phyloP scores from a whole-genome alignment of 2,888 invertebrate species.

The Drosophila stalkeri region DNA sequence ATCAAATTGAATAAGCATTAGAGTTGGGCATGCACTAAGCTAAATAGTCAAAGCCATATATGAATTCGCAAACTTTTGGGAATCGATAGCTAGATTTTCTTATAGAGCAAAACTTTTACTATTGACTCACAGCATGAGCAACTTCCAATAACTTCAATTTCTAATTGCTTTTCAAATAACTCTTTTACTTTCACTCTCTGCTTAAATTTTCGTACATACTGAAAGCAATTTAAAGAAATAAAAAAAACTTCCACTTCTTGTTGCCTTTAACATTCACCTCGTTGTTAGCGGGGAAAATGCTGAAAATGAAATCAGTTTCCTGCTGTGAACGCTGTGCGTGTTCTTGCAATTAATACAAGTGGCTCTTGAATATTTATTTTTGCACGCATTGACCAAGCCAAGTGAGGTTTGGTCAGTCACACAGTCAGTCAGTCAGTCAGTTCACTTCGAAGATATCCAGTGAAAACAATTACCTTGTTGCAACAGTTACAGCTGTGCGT shows the following conservation, averaged over 20 bases:
- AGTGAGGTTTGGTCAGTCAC: conserved; percentile 17
- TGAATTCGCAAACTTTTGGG: not conserved
- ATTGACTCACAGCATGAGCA: too few relatives aligned
- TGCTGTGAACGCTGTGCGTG: conserved; percentile 42
- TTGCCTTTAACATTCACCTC: conserved; percentile 6
- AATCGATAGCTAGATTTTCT: not conserved
- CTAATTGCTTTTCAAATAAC: not conserved
- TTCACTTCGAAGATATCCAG: conserved; percentile 15
- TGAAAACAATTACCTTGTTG: conserved; percentile 65
- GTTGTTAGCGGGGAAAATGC: not conserved
- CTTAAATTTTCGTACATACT: not conserved
- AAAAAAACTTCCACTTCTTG: too few relatives aligned
- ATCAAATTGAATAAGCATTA: too few relatives aligned
- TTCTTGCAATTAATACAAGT: conserved; percentile 65
- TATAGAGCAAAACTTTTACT: too few relatives aligned
- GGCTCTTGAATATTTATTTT: conserved; percentile 69
- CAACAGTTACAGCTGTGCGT: conserved; percentile 43
- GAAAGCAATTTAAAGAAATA: not conserved
- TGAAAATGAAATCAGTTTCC: conserved; percentile 16
- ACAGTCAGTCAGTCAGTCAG: conserved; percentile 14
- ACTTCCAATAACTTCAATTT: not conserved
- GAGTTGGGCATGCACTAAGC: too few relatives aligned
- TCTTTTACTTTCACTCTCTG: not conserved
- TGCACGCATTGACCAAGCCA: conserved; percentile 45
- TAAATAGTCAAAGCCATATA: not conserved